phyloP scores from a whole-genome alignment of 2,113 vertebrate genomes.

The Dryoscopus gambensis region DNA sequence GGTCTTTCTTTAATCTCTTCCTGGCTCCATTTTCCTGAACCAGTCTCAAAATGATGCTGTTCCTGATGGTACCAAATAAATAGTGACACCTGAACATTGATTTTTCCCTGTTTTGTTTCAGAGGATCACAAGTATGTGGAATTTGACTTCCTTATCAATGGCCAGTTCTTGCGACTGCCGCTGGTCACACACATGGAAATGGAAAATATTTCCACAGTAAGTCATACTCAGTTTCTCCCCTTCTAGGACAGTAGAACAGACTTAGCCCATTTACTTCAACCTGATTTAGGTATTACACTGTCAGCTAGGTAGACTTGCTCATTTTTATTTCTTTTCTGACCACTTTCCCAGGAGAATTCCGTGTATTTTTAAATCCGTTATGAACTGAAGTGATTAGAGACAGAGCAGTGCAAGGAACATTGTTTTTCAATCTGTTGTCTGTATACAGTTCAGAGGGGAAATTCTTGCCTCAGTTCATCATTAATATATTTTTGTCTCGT shows the following conservation, averaged over 20 bases:
- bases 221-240: neutral
- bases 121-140: conserved; percentile 91
- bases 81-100: neutral
- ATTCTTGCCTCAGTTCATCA: neutral
- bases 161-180: conserved; percentile 87
- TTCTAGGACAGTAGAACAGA: neutral
- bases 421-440: rapidly evolving
- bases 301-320: neutral
- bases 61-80: neutral
- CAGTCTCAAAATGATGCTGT: neutral
- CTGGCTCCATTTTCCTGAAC: neutral
- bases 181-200: conserved; percentile 87
- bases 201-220: conserved; percentile 91
- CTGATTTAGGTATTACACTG: neutral
- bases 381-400: neutral
- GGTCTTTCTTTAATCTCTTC: neutral
- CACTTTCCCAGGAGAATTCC: neutral
- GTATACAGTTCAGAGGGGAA: neutral
- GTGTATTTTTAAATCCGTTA: neutral
- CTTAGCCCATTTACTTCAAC: neutral
- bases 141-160: conserved; percentile 95
- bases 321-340: neutral
- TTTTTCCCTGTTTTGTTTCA: conserved; percentile 57
- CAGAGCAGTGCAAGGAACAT: neutral
- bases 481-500: neutral